These are phyloP conservation scores for Magallana gigas DNA, from an alignment of 1,140 invertebrate genomes.

Conservation along the genomic window DNA sequence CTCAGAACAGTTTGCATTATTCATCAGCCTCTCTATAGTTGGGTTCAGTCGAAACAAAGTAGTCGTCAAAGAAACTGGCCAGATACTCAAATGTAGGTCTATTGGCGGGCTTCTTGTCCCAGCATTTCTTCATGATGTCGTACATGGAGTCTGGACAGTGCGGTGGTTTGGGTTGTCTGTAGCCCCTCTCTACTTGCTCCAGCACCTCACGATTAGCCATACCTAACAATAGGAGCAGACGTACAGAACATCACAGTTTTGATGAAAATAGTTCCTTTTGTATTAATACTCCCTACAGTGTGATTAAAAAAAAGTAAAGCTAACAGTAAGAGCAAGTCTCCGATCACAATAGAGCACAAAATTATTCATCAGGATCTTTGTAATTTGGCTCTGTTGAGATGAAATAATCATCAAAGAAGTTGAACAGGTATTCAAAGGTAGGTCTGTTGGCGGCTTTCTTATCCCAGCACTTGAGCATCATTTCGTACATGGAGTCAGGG, in stretches of 20 bases:
- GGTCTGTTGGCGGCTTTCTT: slow-evolving; percentile 93
- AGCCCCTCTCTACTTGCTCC: slow-evolving; percentile 96
- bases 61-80: slow-evolving; percentile 98
- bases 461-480: slow-evolving; percentile 80
- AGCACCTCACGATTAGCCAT: slow-evolving; percentile 91
- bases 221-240: slow-evolving; percentile 81
- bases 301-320: neutral
- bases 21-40: slow-evolving; percentile 83
- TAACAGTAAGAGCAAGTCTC: neutral
- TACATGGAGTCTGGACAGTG: slow-evolving; percentile 93
- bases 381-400: slow-evolving; percentile 96
- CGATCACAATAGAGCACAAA: neutral
- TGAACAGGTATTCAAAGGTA: slow-evolving; percentile 98
- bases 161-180: slow-evolving; percentile 91
- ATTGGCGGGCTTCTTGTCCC: slow-evolving; percentile 89
- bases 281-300: neutral
- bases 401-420: slow-evolving; percentile 98
- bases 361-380: slow-evolving; percentile 61
- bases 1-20: neutral
- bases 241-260: slow-evolving; percentile 30
- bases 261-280: slow-evolving; percentile 15
- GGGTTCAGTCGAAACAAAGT: slow-evolving; percentile 96
- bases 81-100: slow-evolving; percentile 99
- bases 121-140: slow-evolving; percentile 80
- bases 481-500: slow-evolving; percentile 91